These are phyloP conservation scores for Neofelis nebulosa DNA, from an alignment of 2,113 vertebrate genomes.

Conservation along the genomic window DNA sequence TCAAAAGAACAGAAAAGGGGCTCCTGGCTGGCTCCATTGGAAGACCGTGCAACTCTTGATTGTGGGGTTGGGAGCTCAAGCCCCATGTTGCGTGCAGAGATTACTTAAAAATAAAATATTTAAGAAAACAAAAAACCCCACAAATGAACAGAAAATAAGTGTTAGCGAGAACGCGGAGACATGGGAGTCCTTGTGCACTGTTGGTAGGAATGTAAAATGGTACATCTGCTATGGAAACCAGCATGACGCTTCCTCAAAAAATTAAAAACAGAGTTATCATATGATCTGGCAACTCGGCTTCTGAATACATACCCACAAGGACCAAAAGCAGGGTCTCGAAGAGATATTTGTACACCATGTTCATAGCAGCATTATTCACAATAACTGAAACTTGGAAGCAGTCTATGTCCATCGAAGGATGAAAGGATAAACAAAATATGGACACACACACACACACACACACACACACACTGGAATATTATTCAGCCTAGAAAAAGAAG, in stretches of 20 bases:
- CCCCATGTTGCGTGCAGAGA: not conserved
- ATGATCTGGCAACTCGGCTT: not conserved
- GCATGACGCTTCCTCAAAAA: not conserved
- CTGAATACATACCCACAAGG: not conserved
- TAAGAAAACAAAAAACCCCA: not conserved
- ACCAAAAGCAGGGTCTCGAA: not conserved
- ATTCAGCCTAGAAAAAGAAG: not conserved
- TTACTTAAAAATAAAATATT: not conserved
- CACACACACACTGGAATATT: not conserved
- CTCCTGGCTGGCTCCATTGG: not conserved
- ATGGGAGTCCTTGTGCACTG: not conserved
- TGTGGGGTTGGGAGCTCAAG: not conserved
- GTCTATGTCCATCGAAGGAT: not conserved
- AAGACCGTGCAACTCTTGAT: not conserved
- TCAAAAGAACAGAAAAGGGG: not conserved
- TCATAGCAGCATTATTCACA: not conserved
- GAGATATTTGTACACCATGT: not conserved
- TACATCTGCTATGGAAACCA: not conserved
- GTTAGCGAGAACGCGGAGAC: not conserved
- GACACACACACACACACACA: no score
- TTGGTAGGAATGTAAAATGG: not conserved
- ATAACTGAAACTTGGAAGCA: not conserved
- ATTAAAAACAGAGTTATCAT: not conserved
- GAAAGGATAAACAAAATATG: not conserved
- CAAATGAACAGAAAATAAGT: not conserved